Evolutionary conservation across 2,797 vertebrate genomes (phyloP).

Genomic region (Megaceryle alcyon): DNA sequence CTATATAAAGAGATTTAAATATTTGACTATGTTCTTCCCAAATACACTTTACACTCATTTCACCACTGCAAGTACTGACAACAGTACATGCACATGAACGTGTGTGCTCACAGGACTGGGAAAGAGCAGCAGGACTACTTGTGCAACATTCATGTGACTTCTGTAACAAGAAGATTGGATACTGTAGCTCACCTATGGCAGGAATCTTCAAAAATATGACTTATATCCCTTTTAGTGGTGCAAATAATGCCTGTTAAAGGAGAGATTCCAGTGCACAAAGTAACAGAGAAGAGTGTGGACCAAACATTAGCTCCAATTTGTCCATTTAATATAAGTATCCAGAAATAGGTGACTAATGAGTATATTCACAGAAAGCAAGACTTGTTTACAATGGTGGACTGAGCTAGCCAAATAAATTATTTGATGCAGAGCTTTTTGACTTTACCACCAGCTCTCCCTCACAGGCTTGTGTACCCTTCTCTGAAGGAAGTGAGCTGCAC

Average conservation of each 20-base stretch:
- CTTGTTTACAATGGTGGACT: background rate
- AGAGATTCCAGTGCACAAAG: background rate
- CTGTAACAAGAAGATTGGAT: background rate
- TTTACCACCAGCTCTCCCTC: background rate
- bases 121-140: background rate
- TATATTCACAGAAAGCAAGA: background rate
- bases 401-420: conserved; percentile 1
- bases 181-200: background rate
- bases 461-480: background rate
- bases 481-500: background rate
- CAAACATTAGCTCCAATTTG: background rate
- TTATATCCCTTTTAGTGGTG: background rate
- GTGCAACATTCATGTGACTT: background rate
- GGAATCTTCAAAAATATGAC: background rate
- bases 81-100: background rate
- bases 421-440: background rate
- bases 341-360: background rate
- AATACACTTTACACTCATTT: background rate
- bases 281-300: background rate
- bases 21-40: background rate
- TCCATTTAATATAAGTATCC: background rate
- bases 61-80: background rate
- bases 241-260: background rate
- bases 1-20: background rate
- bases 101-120: background rate